Conservation (phyloP, 1,140 invertebrate genomes). For the Drosophila eugracilis region DNA sequence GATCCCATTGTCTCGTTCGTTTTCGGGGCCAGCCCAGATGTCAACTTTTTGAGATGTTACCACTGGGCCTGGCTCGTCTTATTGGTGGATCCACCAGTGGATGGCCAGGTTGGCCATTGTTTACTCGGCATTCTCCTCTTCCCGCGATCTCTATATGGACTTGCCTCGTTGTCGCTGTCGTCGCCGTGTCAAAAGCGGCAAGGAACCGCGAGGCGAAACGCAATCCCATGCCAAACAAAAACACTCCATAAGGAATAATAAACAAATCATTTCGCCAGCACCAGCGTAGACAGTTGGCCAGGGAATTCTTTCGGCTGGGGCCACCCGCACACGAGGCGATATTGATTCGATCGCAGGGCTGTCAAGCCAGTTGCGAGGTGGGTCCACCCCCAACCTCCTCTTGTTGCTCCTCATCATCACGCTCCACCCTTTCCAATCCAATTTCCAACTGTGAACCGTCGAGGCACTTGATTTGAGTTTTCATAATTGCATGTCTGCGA, state of each 20-base stretch:
- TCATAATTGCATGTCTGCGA: constrained; percentile 69
- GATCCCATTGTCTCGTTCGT: constrained; percentile 42
- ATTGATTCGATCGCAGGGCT: constrained; percentile 72
- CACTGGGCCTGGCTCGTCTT: constrained; percentile 43
- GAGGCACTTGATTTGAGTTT: constrained; percentile 72
- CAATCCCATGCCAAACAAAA: constrained; percentile 72
- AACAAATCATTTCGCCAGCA: constrained; percentile 69
- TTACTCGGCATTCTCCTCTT: constrained; percentile 26
- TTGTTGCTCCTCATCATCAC: neutral
- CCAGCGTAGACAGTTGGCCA: constrained; percentile 53
- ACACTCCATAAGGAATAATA: constrained; percentile 79
- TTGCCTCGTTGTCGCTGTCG: constrained; percentile 45
- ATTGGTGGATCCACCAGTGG: constrained; percentile 55
- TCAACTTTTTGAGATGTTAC: constrained; percentile 56
- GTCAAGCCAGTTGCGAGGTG: constrained; percentile 55
- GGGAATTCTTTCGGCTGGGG: constrained; percentile 43
- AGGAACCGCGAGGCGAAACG: constrained; percentile 42
- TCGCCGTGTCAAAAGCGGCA: constrained; percentile 36
- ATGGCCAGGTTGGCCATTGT: constrained; percentile 61
- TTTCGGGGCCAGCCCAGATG: constrained; percentile 54
- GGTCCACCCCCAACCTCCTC: constrained; percentile 12
- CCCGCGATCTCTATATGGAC: constrained; percentile 54
- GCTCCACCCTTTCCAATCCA: neutral
- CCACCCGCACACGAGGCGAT: constrained; percentile 71
- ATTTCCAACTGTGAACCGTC: constrained; percentile 49